phyloP scores from a whole-genome alignment of 2,888 invertebrate genomes.

The Amphimallon solstitiale region DNA sequence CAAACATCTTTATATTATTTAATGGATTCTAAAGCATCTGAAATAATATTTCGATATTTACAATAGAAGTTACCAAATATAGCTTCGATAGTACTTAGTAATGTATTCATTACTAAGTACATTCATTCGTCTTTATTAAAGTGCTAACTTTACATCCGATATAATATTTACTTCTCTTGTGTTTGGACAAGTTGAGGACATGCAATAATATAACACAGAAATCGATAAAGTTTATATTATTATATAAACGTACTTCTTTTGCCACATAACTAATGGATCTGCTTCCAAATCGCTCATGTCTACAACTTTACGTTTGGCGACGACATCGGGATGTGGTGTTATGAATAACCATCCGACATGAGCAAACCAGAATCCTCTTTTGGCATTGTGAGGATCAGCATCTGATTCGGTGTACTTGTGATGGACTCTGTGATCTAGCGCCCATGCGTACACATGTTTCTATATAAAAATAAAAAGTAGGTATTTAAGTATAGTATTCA shows the following conservation, averaged over 20 bases:
- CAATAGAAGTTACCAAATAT: no score
- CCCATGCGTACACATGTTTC: constrained; percentile 88
- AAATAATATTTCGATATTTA: no score
- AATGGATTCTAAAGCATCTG: no score
- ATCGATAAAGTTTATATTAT: not conserved
- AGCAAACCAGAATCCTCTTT: constrained; percentile 81
- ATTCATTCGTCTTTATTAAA: no score
- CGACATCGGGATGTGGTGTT: constrained; percentile 84
- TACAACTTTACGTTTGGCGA: constrained; percentile 72
- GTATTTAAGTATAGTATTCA: not conserved
- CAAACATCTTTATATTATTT: no score
- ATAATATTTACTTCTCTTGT: no score
- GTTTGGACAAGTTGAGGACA: no score
- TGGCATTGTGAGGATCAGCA: constrained; percentile 85
- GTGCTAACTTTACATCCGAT: no score
- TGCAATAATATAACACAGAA: not conserved
- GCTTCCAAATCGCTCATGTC: constrained; percentile 77
- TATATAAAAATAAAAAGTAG: constrained; percentile 57
- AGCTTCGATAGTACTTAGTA: no score
- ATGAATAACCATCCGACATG: constrained; percentile 93
- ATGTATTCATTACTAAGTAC: no score
- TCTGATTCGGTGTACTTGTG: constrained; percentile 90
- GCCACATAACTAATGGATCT: constrained; percentile 81
- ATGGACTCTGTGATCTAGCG: constrained; percentile 86
- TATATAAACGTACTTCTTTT: constrained; percentile 68